Evolutionary conservation across 2,888 invertebrate species (phyloP), one percentile per base, ranked within the genome.

Genomic region (Spicauda simplicius): DNA sequence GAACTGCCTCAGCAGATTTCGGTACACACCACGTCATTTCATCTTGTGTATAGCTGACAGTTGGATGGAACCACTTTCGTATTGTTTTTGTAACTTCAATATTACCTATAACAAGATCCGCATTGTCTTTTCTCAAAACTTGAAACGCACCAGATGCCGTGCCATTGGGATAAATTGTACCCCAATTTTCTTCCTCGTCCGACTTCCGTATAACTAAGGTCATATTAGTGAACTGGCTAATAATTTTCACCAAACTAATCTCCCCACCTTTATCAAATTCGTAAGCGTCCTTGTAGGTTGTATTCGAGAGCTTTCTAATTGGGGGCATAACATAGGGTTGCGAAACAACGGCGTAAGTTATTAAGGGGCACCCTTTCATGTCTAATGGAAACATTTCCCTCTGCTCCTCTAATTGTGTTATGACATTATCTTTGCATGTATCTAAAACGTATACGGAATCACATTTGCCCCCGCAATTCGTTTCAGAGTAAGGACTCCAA

Each of bases 241-340:
- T 92, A 25, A 91, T 90, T 81, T 89, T 93, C 20, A 93, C 83
- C 25, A 93, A 80, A 75, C 87, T 93, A 67, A 93, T 86, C 79
- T 93, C 93, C 14, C 86, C 87, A 1, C 93, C 93, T 74, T 82
- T 84, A 48, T 80, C 69, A 73, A 93, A 93, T 65, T 84, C 77
- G 72, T 89, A 88, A 10, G 82, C 80, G 61, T 93, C 90, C 67
- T 82, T 69, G 75, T 81, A 90, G n/a, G 68, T 68, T 61, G 80
- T 71, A 69, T 80, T 80, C 41, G 72, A 72, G 50, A 84, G 72
- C 79, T 85, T 89, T 66, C 73, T 74, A 48, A 77, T 72, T 2
- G 93, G 90, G 57, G 89, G 88, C 85, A 93, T 86, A 10, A 93
- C 92, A 68, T 93, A 93, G 1, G 93, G 93, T 72, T 93, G 93